phyloP scores from a whole-genome alignment of 2,797 vertebrate genomes.

The Xenops minutus region DNA sequence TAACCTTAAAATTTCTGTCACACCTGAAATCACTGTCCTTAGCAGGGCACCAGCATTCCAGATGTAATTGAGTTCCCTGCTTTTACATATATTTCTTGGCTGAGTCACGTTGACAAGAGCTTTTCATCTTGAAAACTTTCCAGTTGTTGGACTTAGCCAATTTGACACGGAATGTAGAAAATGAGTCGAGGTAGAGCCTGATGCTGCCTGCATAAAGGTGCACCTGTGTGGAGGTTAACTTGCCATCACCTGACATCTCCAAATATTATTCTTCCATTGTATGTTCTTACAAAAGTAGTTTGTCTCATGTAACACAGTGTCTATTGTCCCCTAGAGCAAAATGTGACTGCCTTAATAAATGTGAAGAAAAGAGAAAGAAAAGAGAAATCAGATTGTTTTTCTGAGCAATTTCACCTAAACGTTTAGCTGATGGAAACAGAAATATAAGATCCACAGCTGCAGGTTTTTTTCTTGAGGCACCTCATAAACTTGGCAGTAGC shows the following conservation, averaged over 20 bases:
- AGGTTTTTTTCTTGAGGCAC: background rate
- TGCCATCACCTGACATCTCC: background rate
- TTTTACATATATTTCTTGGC: constrained; percentile 28
- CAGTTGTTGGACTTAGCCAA: background rate
- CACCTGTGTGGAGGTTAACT: constrained; percentile 24
- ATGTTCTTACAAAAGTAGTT: background rate
- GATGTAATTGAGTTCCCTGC: constrained; percentile 12
- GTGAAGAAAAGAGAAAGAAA: background rate
- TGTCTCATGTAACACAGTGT: constrained; percentile 18
- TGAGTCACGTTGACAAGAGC: constrained; percentile 1
- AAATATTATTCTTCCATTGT: constrained; percentile 8
- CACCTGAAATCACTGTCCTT: background rate
- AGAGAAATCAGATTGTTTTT: background rate
- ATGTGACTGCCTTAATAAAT: background rate
- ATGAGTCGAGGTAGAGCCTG: background rate
- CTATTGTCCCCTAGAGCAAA: background rate
- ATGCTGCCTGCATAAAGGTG: background rate
- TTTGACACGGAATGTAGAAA: constrained; percentile 27
- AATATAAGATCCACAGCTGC: background rate
- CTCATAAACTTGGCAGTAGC: background rate
- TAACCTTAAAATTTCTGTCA: background rate
- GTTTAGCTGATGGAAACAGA: background rate
- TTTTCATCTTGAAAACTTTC: constrained; percentile 24
- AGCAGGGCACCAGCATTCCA: background rate
- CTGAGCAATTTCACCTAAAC: background rate